Base-by-base conservation (phyloP, 2,797 vertebrate species). In the Etheostoma perlongum region DNA sequence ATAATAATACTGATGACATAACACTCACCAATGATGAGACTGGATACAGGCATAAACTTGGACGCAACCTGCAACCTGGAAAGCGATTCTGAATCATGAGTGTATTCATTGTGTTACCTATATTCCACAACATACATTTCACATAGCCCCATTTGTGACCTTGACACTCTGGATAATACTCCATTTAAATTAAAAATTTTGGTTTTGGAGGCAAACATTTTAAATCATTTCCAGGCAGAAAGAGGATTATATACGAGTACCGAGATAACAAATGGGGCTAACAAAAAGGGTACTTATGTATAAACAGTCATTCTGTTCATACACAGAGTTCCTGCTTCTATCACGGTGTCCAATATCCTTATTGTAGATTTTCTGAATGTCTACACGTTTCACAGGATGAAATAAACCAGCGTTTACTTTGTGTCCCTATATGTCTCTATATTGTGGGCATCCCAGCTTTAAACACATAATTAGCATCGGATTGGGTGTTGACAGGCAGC, bases 41-140 rank as follows among this genome's bases (percentile, higher is more conserved):
- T 99, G 77, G 98, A 99, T 53, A 99, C 95, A 0, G 98, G 98
- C 98, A 99, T 99, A 87, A 99, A 99, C 61, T 98, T 99, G 40
- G 98, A 96, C 0, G 98, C 98, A 79, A 99, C 98, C 57, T 99
- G 98, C 66, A 99, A 85, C 98, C 98, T 99, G 65, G 1, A 67
- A 83, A 1, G 19, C 79, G 1, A 79, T 25, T 65, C 53, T 27
- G 1, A 51, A 21, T 74, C 6, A 72, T 13, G 5, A 62, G 40
- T 44, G 1, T n/a, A 1, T n/a, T 47, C 6, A 48, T 3, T 62
- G 2, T 48, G 11, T 1, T 6, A 13, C 21, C 4, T 21, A 53
- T 51, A 59, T 54, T 62, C 5, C 4, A 53, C 8, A 58, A 23
- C 12, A 33, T 1, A 44, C 18, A 60, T 23, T 30, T 19, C 13